phyloP scores from a whole-genome alignment of 2,888 invertebrate genomes.

The Halocaridina rubra region DNA sequence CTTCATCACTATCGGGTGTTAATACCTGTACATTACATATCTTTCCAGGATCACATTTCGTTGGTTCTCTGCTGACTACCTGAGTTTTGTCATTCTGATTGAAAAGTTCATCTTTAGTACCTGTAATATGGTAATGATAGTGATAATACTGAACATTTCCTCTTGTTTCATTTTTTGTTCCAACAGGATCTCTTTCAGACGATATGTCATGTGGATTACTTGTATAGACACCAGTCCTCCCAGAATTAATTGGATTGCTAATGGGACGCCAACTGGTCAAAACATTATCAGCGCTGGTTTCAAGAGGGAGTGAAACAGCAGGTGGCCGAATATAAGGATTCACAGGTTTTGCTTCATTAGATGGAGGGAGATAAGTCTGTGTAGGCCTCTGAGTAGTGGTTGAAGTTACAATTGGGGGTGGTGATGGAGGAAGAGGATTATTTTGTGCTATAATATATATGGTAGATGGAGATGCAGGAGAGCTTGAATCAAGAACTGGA shows the following conservation, averaged over 20 bases:
- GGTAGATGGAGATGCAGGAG: not conserved
- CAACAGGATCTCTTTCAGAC: not conserved
- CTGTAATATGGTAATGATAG: constrained; percentile 42
- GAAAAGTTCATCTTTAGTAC: not conserved
- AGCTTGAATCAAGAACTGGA: not conserved
- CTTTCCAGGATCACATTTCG: not conserved
- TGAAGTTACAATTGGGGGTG: not conserved
- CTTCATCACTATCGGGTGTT: not conserved
- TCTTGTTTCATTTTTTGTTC: not conserved
- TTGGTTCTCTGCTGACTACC: not conserved
- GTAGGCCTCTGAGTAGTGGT: constrained; percentile 26
- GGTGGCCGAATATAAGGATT: constrained; percentile 23
- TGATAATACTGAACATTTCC: constrained; percentile 14
- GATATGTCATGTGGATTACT: not conserved
- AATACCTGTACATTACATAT: not conserved
- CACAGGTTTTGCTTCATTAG: not conserved
- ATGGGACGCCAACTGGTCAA: constrained; percentile 18
- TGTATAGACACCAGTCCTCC: not conserved
- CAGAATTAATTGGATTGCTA: not conserved
- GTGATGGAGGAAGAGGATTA: not conserved
- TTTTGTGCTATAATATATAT: not conserved
- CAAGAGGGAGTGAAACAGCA: constrained; percentile 28
- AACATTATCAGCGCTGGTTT: not conserved
- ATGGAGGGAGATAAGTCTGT: constrained; percentile 18
- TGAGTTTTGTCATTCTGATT: too few relatives aligned